These are phyloP conservation scores for Steinernema carpocapsae DNA, from an alignment of 2,888 invertebrate genomes.

Conservation along the genomic window DNA sequence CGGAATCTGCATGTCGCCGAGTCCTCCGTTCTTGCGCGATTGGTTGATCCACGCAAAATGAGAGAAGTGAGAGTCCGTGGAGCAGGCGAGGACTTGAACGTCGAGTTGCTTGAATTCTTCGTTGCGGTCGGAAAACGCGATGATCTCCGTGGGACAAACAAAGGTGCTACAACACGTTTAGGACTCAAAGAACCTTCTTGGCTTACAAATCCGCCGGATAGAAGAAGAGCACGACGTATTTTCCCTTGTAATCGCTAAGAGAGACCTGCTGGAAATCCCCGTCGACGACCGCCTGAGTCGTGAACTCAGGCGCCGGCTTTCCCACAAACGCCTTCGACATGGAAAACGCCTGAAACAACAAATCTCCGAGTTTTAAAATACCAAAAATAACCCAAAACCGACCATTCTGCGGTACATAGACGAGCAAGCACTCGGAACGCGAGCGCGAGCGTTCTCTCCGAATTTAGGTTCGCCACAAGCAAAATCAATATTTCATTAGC, in stretches of 20 bases:
- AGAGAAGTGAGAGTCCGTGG: constrained; percentile 90
- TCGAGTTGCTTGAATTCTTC: constrained; percentile 74
- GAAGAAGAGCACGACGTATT: constrained; percentile 62
- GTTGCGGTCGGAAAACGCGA: constrained; percentile 89
- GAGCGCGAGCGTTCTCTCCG: too few relatives aligned
- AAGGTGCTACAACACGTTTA: constrained; percentile 72
- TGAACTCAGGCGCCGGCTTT: constrained; percentile 61
- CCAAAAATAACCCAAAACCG: too few relatives aligned
- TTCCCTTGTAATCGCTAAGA: constrained; percentile 60
- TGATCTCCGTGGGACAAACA: constrained; percentile 83
- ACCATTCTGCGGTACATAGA: too few relatives aligned
- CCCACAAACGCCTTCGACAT: constrained; percentile 57
- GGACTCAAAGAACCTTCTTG: not conserved
- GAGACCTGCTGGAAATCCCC: constrained; percentile 59
- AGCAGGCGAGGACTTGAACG: constrained; percentile 48
- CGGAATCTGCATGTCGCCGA: constrained; percentile 91
- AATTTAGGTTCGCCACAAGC: too few relatives aligned
- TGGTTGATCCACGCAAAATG: constrained; percentile 84
- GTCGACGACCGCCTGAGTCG: constrained; percentile 52
- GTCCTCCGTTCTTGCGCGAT: constrained; percentile 84
- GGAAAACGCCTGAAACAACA: not conserved
- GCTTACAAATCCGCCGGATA: constrained; percentile 61
- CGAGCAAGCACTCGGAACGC: too few relatives aligned
- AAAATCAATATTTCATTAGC: too few relatives aligned
- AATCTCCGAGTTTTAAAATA: too few relatives aligned